Evolutionary conservation across 1,140 invertebrate species (phyloP), one percentile per base, ranked within the genome.

Genomic region (Drosophila sp.): DNA sequence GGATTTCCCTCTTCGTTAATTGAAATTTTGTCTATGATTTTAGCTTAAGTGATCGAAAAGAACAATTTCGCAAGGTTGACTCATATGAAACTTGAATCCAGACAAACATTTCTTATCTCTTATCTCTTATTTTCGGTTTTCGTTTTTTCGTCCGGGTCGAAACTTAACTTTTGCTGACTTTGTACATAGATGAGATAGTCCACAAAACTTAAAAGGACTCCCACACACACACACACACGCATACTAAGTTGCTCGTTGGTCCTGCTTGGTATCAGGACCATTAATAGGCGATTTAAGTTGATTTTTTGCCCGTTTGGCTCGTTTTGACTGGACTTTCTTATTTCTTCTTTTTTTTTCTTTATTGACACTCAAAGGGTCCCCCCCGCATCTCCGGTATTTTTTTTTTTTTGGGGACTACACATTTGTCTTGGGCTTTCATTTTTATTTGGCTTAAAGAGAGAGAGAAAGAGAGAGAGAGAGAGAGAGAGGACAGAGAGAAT

Each of bases 231-330:
- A 50, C 44, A 50, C 7, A 50, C 23, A 50, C 44, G 10, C 23
- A 50, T 23, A 50, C 44, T 27, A 10, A 50, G 23, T 50, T 50
- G n/a, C 58, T 50, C 38, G 25, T 38, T 10, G 17, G 17, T 11
- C 29, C 57, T 63, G 57, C 23, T 30, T 61, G 10, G 10, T 57
- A 35, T 64, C 40, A 40, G 67, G 54, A 66, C 70, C 79, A 85
- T 85, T 85, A 85, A 85, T 85, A 85, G 82, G 79, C 82, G 82
- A 85, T 85, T 85, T 85, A 78, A 85, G 81, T 85, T 85, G 81
- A 85, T 85, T 85, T 85, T 85, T 85, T 81, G 82, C 35, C 82
- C 82, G 74, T 85, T 85, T 66, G 66, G 61, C 35, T 35, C 82
- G 79, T 70, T 85, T 85, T 66, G 61, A 57, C 41, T 62, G 54